A percentile compares a stretch with the other conserved stretches of the same genome.
These are phyloP conservation scores for Lepidostoma basale DNA, from an alignment of 1,140 invertebrate species.

Conservation along the genomic window DNA sequence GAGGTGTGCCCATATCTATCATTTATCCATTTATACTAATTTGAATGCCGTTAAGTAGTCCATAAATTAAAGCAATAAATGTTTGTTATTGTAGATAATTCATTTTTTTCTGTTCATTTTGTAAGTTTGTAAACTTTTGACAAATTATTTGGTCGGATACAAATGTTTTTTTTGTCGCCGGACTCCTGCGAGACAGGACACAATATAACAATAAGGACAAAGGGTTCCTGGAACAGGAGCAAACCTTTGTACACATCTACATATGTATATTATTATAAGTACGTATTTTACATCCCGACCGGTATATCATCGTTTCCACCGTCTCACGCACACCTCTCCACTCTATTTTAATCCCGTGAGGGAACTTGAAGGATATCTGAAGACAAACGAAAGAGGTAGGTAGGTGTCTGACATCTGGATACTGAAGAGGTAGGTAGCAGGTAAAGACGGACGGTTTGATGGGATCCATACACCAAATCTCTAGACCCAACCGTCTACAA, in stretches of 20 bases:
- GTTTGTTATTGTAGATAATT: too few species aligned
- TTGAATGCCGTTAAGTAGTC: too few species aligned
- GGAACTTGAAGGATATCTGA: conserved; percentile 7
- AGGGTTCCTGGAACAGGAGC: neutral
- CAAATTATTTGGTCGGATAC: neutral
- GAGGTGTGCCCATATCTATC: too few species aligned
- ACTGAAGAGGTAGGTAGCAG: neutral
- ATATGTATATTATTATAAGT: neutral
- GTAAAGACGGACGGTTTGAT: neutral
- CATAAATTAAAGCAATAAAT: too few species aligned
- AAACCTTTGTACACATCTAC: neutral
- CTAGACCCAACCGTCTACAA: too few species aligned
- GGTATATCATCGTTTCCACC: neutral
- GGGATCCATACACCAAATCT: too few species aligned
- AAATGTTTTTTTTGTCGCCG: neutral
- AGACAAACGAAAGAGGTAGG: neutral
- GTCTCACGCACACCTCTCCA: neutral
- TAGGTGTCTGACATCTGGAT: neutral
- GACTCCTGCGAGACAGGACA: neutral
- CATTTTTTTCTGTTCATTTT: too few species aligned
- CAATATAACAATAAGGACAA: conserved; percentile 4
- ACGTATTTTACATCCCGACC: neutral
- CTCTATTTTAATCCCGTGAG: neutral
- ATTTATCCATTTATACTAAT: too few species aligned
- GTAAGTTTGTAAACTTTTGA: too few species aligned